A percentile compares a stretch with the other conserved stretches of the same genome.
Conservation (phyloP, 2,113 vertebrate genomes). For the Rhabdomys dilectus region DNA sequence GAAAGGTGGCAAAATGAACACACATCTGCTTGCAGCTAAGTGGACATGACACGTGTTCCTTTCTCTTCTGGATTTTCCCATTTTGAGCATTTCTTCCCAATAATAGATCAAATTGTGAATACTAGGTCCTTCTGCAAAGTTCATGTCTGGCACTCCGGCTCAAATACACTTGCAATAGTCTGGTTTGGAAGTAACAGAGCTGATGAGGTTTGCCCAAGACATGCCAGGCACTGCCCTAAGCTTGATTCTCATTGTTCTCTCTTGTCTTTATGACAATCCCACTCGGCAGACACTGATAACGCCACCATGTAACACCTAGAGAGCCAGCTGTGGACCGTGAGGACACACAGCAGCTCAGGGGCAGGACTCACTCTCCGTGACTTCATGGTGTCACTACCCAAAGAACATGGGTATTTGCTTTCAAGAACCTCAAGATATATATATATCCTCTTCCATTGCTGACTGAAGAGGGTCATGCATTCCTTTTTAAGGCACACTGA, state of each 20-base stretch:
- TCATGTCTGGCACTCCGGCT: not conserved
- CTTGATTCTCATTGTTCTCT: not conserved
- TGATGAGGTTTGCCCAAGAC: not conserved
- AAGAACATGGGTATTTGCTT: not conserved
- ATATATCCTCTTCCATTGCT: not conserved
- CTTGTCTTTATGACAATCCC: not conserved
- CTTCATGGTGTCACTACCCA: not conserved
- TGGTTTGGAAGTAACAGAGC: not conserved
- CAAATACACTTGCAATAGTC: accelerated
- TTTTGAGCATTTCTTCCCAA: not conserved
- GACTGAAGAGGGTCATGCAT: not conserved
- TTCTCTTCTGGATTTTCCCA: not conserved
- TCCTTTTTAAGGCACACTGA: not conserved
- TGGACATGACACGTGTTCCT: not conserved
- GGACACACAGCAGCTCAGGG: not conserved
- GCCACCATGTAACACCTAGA: not conserved
- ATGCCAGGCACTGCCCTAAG: not conserved
- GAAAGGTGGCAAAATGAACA: not conserved
- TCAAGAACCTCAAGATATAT: not conserved
- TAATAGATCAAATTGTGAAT: not conserved
- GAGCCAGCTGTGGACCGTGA: not conserved
- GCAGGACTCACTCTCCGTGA: not conserved
- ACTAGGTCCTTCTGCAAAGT: not conserved
- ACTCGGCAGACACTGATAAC: not conserved
- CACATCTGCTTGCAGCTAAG: not conserved